Base-by-base conservation (phyloP, 1,140 invertebrate genomes). In the Pygmarrhopalites habei region DNA sequence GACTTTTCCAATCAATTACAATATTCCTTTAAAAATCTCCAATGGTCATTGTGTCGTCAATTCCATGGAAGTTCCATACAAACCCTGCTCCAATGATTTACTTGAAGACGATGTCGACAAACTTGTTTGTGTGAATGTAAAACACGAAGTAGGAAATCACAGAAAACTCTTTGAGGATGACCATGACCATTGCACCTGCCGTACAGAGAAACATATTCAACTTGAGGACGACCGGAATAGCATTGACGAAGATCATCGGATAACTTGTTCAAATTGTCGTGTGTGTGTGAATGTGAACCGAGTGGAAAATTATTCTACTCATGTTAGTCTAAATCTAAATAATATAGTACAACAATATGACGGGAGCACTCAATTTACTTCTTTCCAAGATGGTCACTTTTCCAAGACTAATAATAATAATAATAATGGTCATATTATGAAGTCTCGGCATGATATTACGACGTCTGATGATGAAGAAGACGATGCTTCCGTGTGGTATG, bases 401-500 rank as follows among this genome's bases (percentile, higher is more conserved):
- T n/a, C n/a, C n/a, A n/a, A n/a, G n/a, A n/a, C 41, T 28, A 29
- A 21, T 23, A 23, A 25, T 35, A 39, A 41, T 41, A 25, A 17
- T 7, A 32, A 41, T n/a, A 28, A 7, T 25, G 23, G 10, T 35
- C n/a, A n/a, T n/a, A n/a, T n/a, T n/a, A n/a, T n/a, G n/a, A n/a
- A n/a, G n/a, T n/a, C n/a, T n/a, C n/a, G n/a, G n/a, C n/a, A n/a
- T n/a, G n/a, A n/a, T n/a, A n/a, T n/a, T n/a, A n/a, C n/a, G n/a
- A n/a, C n/a, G n/a, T n/a, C n/a, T n/a, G n/a, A n/a, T n/a, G n/a
- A 60, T 4, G 69, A 71, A 44, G 69, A 71, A 44, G 68, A 71
- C 39, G 69, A 71, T 29, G 66, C 65, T 29, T 68, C 69, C 23
- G 58, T 68, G 5, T 71, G 69, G 69, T 71, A 64, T 39, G 69